Base-by-base conservation (phyloP, 2,113 vertebrate species). In the Misgurnus mizolepis region DNA sequence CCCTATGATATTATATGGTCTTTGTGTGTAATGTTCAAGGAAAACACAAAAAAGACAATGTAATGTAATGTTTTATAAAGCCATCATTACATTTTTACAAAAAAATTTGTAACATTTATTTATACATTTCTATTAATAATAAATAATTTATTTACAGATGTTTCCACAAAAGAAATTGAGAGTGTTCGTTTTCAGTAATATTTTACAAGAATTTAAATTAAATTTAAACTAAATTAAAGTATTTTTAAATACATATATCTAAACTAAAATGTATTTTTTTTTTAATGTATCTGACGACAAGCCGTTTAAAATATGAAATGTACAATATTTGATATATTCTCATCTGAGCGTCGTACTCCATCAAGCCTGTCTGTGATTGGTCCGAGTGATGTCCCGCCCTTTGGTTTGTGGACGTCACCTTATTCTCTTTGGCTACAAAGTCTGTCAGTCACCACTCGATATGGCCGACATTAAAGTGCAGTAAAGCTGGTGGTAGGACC, bases 381-480 rank as follows among this genome's bases (percentile, higher is more conserved):
- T 41, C 27, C 17, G 8, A 17, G 9, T 7, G 4, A 40, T 14
- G 53, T 67, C 74, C 82, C 75, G 71, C 85, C 83, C 68, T 49
- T 8, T 10, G 0, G 0, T 22, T 70, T 43, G 62, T 12, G 18
- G 81, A 88, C 88, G 86, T 87, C 82, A 85, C 80, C 81, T 83
- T 79, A 87, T 86, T 86, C 84, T 10, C 77, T 88, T 78, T 80
- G 61, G 70, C 82, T 87, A 68, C 43, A 5, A 47, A 43, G 76
- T 0, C 84, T 88, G 93, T 89, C 92, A 92, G 85, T 94, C 91
- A 92, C 84, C 22, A 9, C 55, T 80, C 84, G 90, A 90, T 74
- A 91, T 88, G 89, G 90, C 83, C 80, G 86, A 85, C 64, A 84
- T 34, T 84, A 76, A 87, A 90, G 84, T 91, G 90, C 90, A 89